Percentiles rank a stretch among this genome's conserved stretches.
Evolutionary conservation across 2,888 invertebrate species (phyloP).

Genomic region (Lordiphosa andalusiaca): DNA sequence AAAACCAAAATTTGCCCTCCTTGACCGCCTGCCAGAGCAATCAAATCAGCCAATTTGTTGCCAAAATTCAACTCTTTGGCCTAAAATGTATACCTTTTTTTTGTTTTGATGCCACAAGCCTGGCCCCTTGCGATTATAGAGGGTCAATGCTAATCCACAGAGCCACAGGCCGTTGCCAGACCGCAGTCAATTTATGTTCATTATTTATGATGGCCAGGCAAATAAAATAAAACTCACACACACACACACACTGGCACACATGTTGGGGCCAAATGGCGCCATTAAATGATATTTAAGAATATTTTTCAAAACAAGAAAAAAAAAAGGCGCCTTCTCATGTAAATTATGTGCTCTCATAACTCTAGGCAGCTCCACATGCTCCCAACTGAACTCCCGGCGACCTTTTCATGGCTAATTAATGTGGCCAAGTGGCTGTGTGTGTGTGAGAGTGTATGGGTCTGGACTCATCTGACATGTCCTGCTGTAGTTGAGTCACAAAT

Average conservation of each 20-base stretch:
- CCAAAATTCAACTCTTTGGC: slow-evolving; percentile 25
- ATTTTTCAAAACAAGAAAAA: slow-evolving; percentile 35
- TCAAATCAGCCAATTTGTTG: slow-evolving; percentile 42
- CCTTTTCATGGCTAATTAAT: slow-evolving; percentile 59
- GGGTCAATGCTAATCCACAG: slow-evolving; percentile 24
- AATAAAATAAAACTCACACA: slow-evolving; percentile 24
- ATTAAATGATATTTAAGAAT: slow-evolving; percentile 36
- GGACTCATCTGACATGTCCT: slow-evolving; percentile 35
- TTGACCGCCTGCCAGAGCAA: slow-evolving; percentile 29
- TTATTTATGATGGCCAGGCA: slow-evolving; percentile 46
- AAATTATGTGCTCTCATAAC: slow-evolving; percentile 44
- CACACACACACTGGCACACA: neutral
- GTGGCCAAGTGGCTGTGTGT: slow-evolving; percentile 20
- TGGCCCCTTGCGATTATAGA: slow-evolving; percentile 42
- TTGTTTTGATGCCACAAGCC: slow-evolving; percentile 14
- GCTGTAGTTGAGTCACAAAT: slow-evolving; percentile 42
- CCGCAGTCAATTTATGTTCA: slow-evolving; percentile 43
- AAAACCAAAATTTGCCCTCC: slow-evolving; percentile 6
- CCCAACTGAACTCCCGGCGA: slow-evolving; percentile 2
- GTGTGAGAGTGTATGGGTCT: neutral
- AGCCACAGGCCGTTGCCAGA: slow-evolving; percentile 2
- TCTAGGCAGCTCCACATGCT: slow-evolving; percentile 7
- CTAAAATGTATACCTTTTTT: slow-evolving; percentile 35
- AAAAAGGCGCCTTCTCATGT: slow-evolving; percentile 28
- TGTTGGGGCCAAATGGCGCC: slow-evolving; percentile 27